These are phyloP conservation scores for Pampus argenteus DNA, from an alignment of 2,797 vertebrate genomes.

Conservation along the genomic window DNA sequence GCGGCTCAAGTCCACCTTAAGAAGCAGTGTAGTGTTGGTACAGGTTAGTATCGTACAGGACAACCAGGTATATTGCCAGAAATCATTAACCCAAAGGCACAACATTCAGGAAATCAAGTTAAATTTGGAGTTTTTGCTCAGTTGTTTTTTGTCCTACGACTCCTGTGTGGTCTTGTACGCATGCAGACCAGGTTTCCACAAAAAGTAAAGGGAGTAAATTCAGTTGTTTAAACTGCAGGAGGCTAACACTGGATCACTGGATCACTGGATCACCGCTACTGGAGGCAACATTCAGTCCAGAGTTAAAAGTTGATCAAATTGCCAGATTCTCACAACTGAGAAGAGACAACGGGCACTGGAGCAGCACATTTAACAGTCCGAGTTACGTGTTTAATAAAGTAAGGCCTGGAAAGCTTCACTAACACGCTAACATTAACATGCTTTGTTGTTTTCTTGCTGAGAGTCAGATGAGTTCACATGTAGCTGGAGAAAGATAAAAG, in stretches of 20 bases:
- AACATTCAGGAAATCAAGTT: constrained; percentile 21
- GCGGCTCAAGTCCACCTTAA: not conserved
- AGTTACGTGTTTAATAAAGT: constrained; percentile 6
- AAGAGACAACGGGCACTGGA: constrained; percentile 16
- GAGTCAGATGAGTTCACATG: too few relatives aligned
- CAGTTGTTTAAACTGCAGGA: not conserved
- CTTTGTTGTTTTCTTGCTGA: too few relatives aligned
- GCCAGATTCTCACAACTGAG: constrained; percentile 8
- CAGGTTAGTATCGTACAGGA: constrained; percentile 25
- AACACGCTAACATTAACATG: not conserved
- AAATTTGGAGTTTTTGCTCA: constrained; percentile 1
- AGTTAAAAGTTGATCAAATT: constrained; percentile 3
- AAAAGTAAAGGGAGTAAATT: constrained; percentile 23
- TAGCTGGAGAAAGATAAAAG: too few relatives aligned
- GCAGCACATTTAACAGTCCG: constrained; percentile 54
- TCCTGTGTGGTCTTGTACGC: not conserved
- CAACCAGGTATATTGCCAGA: constrained; percentile 7
- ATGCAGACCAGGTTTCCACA: constrained; percentile 16
- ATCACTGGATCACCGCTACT: not conserved
- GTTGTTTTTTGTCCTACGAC: not conserved
- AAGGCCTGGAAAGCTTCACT: constrained; percentile 32
- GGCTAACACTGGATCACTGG: constrained; percentile 14
- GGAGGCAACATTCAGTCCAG: constrained; percentile 36
- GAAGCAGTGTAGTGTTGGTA: constrained; percentile 40
- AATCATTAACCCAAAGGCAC: constrained; percentile 44